Evolutionary conservation across 2,797 vertebrate genomes (phyloP).

Genomic region (Ctenochaetus hawaiiensis): DNA sequence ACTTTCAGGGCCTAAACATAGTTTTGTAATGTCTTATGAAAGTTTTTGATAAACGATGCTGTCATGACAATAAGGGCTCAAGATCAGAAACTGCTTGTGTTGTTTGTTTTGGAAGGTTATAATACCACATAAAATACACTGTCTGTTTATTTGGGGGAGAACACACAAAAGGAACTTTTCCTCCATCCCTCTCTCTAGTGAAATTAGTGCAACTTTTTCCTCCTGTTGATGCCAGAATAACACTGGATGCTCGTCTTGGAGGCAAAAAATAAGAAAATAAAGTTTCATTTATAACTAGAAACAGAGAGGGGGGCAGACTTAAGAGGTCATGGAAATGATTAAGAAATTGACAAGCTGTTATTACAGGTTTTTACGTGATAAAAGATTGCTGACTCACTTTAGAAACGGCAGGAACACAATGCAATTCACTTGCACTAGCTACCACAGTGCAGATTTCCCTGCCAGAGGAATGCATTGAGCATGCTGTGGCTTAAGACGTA

Average conservation of each 20-base stretch:
- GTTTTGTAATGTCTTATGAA: background rate
- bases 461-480: constrained; percentile 39
- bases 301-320: too few relatives aligned
- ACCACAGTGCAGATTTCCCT: constrained; percentile 26
- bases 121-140: background rate
- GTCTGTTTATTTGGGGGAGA: background rate
- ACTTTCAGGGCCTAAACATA: too few relatives aligned
- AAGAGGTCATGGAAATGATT: background rate
- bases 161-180: background rate
- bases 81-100: background rate
- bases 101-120: background rate
- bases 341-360: background rate
- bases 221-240: background rate
- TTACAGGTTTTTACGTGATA: background rate
- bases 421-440: background rate
- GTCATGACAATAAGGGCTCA: background rate
- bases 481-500: constrained; percentile 26
- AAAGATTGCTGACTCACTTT: background rate
- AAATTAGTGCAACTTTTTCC: background rate
- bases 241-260: too few relatives aligned
- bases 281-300: too few relatives aligned
- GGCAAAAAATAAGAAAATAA: too few relatives aligned
- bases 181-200: background rate
- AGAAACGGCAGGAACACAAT: background rate
- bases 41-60: background rate